These are phyloP conservation scores for Brachionus angularis DNA, from an alignment of 1,140 invertebrate genomes.

Conservation along the genomic window DNA sequence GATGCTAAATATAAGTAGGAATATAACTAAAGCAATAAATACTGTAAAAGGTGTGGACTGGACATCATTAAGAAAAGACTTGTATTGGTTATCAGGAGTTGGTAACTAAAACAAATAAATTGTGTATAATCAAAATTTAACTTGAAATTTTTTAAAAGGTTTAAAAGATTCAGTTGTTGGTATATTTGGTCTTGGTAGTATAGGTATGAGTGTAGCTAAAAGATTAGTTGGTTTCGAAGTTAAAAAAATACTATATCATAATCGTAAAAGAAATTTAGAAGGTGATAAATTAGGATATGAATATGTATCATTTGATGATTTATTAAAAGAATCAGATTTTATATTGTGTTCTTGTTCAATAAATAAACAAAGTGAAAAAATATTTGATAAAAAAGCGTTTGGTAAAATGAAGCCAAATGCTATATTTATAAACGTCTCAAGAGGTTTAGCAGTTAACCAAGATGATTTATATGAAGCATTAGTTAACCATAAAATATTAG, in stretches of 20 bases:
- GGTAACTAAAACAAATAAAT: constrained; percentile 45
- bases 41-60: background rate
- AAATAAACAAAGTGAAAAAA: constrained; percentile 48
- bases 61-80: background rate
- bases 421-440: constrained; percentile 10
- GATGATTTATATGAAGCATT: constrained; percentile 8
- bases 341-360: constrained; percentile 54
- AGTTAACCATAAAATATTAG: background rate
- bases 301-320: constrained; percentile 62
- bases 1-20: constrained; percentile 72
- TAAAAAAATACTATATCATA: constrained; percentile 50
- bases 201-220: constrained; percentile 42
- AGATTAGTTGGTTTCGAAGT: constrained; percentile 47
- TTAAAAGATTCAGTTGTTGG: constrained; percentile 44
- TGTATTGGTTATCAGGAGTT: background rate
- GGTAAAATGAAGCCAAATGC: background rate
- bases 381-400: background rate
- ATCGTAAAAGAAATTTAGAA: constrained; percentile 45
- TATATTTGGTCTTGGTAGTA: constrained; percentile 45
- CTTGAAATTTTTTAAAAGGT: background rate
- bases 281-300: constrained; percentile 48
- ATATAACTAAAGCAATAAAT: constrained; percentile 68
- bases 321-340: constrained; percentile 55
- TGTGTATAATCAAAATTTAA: constrained; percentile 48
- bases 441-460: background rate